phyloP scores from a whole-genome alignment of 2,797 vertebrate species.

The Rhabdophis nuchalis region DNA sequence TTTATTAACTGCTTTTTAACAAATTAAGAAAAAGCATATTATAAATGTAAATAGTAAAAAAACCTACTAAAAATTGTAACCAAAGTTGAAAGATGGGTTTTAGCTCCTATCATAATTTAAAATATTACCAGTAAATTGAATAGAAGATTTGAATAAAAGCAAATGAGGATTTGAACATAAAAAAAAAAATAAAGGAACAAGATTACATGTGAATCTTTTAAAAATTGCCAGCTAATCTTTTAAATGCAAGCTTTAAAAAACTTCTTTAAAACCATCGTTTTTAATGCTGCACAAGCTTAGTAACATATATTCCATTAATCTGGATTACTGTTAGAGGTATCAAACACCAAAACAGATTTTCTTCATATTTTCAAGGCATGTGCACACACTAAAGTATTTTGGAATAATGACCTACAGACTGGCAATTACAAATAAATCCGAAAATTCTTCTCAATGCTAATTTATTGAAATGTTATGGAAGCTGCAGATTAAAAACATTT shows the following conservation, averaged over 20 bases:
- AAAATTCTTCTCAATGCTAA: neutral
- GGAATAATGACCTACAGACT: neutral
- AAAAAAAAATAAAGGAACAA: neutral
- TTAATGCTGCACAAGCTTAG: neutral
- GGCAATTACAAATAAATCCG: neutral
- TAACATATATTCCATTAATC: neutral
- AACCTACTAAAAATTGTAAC: neutral
- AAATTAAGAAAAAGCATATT: neutral
- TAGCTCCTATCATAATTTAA: neutral
- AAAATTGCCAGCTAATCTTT: neutral
- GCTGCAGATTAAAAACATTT: neutral
- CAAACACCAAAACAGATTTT: neutral
- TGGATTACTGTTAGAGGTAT: neutral
- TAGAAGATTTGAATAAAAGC: neutral
- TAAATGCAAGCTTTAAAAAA: neutral
- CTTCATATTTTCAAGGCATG: neutral
- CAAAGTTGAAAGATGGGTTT: neutral
- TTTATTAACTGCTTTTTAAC: neutral
- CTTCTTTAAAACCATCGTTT: neutral
- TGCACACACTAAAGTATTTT: neutral
- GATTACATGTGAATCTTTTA: neutral
- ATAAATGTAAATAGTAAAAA: neutral
- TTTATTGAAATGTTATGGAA: neutral
- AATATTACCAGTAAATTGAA: neutral
- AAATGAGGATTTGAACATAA: neutral